Conservation (phyloP, 1,140 invertebrate species). For the Potamilus streckersoni region DNA sequence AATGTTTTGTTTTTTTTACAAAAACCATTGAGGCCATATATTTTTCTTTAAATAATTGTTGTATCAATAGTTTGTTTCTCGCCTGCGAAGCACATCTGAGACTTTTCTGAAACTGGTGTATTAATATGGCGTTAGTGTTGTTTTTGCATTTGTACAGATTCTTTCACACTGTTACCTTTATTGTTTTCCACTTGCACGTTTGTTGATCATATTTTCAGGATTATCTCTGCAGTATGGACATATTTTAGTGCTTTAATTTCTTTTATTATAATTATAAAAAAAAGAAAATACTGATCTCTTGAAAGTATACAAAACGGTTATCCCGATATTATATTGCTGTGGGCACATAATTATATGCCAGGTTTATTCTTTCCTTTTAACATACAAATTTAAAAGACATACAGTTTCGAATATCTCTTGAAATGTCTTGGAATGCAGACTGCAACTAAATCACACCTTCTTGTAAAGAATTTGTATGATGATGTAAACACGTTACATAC, state of each 20-base stretch:
- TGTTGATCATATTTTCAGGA: neutral
- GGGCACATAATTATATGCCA: conserved; percentile 21
- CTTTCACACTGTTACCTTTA: neutral
- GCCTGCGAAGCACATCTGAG: no score
- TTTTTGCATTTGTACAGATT: neutral
- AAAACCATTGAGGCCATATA: no score
- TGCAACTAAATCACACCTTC: no score
- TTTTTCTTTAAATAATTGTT: neutral
- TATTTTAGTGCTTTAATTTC: neutral
- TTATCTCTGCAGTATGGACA: neutral
- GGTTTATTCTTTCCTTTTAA: conserved; percentile 1
- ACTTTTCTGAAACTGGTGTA: neutral
- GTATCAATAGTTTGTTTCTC: neutral
- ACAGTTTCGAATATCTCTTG: no score
- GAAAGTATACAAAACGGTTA: neutral
- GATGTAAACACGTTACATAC: no score
- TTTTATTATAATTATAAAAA: conserved; percentile 5
- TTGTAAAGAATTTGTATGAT: no score
- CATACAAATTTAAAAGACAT: neutral
- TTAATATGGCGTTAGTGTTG: neutral
- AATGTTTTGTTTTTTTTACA: no score
- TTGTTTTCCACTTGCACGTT: neutral
- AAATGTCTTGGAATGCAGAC: no score
- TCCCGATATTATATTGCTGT: conserved; percentile 17
- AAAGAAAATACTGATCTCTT: neutral